A percentile compares a stretch with the other conserved stretches of the same genome.
phyloP scores from a whole-genome alignment of 2,888 invertebrate genomes.

The Hypena proboscidalis region DNA sequence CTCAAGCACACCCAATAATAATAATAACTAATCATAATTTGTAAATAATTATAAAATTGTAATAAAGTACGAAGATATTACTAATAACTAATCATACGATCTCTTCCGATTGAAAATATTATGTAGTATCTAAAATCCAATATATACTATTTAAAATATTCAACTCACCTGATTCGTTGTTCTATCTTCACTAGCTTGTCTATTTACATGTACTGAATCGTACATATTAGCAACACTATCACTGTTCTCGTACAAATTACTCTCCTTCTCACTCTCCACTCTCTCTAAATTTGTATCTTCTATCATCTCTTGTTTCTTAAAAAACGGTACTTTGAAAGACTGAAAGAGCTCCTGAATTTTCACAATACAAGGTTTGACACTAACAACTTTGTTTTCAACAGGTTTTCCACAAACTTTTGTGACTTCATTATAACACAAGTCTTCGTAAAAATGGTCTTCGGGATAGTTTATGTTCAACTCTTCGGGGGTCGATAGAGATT shows the following conservation, averaged over 20 bases:
- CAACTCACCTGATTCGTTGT: conserved; percentile 24
- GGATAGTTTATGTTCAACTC: conserved; percentile 57
- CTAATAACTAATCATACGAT: no score
- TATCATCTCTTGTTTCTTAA: conserved; percentile 60
- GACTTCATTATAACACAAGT: conserved; percentile 70
- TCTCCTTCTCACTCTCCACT: conserved; percentile 42
- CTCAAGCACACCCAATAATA: no score
- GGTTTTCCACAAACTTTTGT: conserved; percentile 41
- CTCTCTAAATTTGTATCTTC: conserved; percentile 36
- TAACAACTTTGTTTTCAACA: conserved; percentile 24
- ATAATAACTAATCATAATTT: no score
- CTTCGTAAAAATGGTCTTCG: conserved; percentile 80
- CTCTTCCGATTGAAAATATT: no score
- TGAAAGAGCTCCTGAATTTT: conserved; percentile 76
- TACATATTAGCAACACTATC: conserved; percentile 69
- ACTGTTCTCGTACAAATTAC: conserved; percentile 65
- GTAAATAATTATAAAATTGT: no score
- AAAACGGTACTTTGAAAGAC: conserved; percentile 73
- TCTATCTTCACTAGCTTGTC: conserved; percentile 17
- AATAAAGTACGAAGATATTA: no score
- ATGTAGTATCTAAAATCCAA: no score
- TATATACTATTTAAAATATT: neutral
- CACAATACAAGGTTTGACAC: conserved; percentile 63
- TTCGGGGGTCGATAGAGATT: conserved; percentile 62
- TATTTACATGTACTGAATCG: conserved; percentile 66